Conservation (phyloP, 2,797 vertebrate genomes). For the Falco novaeseelandiae region DNA sequence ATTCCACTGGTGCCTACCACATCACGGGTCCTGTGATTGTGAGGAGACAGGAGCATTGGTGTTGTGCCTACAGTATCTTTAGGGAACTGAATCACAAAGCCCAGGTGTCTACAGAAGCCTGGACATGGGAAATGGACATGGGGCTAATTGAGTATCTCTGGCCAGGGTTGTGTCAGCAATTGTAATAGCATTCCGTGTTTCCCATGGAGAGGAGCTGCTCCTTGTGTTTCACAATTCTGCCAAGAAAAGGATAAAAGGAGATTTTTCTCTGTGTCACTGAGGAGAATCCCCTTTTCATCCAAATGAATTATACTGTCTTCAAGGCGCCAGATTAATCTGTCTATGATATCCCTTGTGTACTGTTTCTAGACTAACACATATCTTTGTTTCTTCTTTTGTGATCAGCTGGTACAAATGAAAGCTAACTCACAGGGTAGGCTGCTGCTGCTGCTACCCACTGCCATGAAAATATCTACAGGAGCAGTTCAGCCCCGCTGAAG, state of each 20-base stretch:
- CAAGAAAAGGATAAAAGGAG: slow-evolving; percentile 23
- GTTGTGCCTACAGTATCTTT: not conserved
- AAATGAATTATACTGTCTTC: slow-evolving; percentile 51
- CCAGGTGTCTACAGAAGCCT: not conserved
- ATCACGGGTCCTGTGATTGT: not conserved
- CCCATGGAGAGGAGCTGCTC: not conserved
- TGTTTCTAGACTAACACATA: slow-evolving; percentile 17
- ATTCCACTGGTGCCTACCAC: not conserved
- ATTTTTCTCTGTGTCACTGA: slow-evolving; percentile 11
- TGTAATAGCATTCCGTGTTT: not conserved
- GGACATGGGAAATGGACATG: not conserved
- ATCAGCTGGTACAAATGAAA: not conserved
- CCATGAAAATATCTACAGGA: not conserved
- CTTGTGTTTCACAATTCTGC: not conserved
- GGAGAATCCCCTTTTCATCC: slow-evolving; percentile 44
- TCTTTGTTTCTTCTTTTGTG: not conserved
- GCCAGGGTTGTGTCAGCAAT: not conserved
- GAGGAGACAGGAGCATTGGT: not conserved
- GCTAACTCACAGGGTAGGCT: not conserved
- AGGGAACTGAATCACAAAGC: not conserved
- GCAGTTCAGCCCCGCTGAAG: not conserved
- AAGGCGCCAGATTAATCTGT: slow-evolving; percentile 56
- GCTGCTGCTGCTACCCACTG: not conserved
- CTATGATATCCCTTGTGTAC: slow-evolving; percentile 3
- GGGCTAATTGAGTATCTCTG: not conserved